Evolutionary conservation across 2,113 vertebrate species (phyloP), one percentile per base, ranked within the genome.

Genomic region (Conger conger): DNA sequence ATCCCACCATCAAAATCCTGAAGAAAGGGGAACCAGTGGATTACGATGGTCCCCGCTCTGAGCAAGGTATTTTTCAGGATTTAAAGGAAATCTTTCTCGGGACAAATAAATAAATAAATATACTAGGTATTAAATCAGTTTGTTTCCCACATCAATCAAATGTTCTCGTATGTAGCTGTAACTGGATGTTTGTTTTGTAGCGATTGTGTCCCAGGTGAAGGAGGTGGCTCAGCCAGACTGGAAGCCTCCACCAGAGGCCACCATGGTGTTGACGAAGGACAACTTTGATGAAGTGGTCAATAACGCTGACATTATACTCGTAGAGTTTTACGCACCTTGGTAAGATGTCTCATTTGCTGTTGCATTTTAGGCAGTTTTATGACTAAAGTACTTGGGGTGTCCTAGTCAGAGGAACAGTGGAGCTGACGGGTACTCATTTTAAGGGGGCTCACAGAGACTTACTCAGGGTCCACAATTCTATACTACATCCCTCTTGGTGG

Each of bases 291-390:
- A 96, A 0, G 93, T 94, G 0, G 97, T 99, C 45, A 96, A 96
- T 27, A 89, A 93, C 0, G 97, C 98, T 9, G 97, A 99, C 88
- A 97, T 99, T 88, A 98, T 99, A 88, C 93, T 99, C 86, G 98
- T 99, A 89, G 98, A 99, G 93, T 99, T 99, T 86, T 99, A 99
- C n/a, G 98, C 98, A 77, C 98, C 98, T 0, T 99, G 98, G 98
- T 99, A 92, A 94, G 96, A 79, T 35, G 17, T 36, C 60, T 7
- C 50, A 57, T 37, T 73, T 73, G 68, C n/a, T 33, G 68, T 23
- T 4, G 9, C 11, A 13, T 50, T 50, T 50, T 15, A 13, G 11
- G 9, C 45, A 50, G 57, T 63, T 20, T 63, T 23, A 63, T 63
- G 57, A 63, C 57, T 8, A 27, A 63, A 4, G 57, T 63, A 63